A percentile compares a stretch with the other conserved stretches of the same genome.
phyloP scores from a whole-genome alignment of 1,140 invertebrate species.

The Himalopsyche phryganea region DNA sequence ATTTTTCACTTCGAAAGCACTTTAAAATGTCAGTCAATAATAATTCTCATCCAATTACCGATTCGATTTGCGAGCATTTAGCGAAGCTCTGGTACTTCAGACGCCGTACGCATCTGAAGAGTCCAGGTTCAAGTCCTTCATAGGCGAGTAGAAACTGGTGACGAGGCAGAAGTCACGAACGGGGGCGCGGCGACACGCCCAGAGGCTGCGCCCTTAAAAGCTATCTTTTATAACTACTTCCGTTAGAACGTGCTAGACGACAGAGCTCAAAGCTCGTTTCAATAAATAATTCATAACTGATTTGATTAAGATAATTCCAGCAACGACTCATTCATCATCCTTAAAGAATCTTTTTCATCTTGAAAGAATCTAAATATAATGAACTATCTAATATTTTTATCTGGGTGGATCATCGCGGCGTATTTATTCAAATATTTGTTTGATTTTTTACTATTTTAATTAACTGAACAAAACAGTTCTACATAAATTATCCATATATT shows the following conservation, averaged over 20 bases:
- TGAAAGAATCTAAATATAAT: not conserved
- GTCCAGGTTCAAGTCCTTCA: not conserved
- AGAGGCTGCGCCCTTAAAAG: not conserved
- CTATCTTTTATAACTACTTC: not conserved
- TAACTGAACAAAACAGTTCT: too few relatives aligned
- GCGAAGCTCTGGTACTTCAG: conserved; percentile 11
- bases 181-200: conserved; percentile 30
- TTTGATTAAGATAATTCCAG: not conserved
- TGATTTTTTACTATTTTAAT: too few relatives aligned
- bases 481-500: too few relatives aligned
- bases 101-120: conserved; percentile 11
- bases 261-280: not conserved
- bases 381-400: too few relatives aligned
- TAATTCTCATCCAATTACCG: conserved; percentile 25
- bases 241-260: not conserved
- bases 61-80: not conserved
- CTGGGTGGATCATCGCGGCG: too few relatives aligned
- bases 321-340: not conserved
- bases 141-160: not conserved
- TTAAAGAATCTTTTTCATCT: not conserved
- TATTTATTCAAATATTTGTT: too few relatives aligned
- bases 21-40: not conserved
- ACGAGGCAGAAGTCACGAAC: conserved; percentile 18
- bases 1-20: not conserved
- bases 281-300: not conserved